Conservation (phyloP, 2,113 vertebrate genomes). For the Archocentrus centrarchus region DNA sequence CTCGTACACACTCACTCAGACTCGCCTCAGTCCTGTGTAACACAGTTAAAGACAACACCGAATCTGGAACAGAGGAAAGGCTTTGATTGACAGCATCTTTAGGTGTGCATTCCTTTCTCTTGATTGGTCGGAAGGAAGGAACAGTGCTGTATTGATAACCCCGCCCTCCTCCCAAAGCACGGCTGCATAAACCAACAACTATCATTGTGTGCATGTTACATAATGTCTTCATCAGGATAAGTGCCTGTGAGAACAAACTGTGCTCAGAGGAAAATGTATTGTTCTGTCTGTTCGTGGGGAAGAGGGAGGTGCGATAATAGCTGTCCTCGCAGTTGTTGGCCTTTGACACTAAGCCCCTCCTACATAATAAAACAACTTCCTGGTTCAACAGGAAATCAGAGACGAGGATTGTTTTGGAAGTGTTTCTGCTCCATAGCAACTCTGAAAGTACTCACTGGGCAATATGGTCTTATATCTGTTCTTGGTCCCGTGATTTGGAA, state of each 20-base stretch:
- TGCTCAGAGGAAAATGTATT: slow-evolving; percentile 39
- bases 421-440: slow-evolving; percentile 23
- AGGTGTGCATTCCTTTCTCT: slow-evolving; percentile 52
- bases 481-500: slow-evolving; percentile 94
- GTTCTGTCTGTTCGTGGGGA: slow-evolving; percentile 16
- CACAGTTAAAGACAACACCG: slow-evolving; percentile 1
- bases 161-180: slow-evolving; percentile 34
- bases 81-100: slow-evolving; percentile 54
- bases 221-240: slow-evolving; percentile 53
- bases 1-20: not conserved
- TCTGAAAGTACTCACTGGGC: slow-evolving; percentile 89
- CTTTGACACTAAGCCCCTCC: slow-evolving; percentile 39
- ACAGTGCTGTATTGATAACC: slow-evolving; percentile 24
- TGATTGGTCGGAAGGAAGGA: slow-evolving; percentile 72
- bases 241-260: slow-evolving; percentile 48
- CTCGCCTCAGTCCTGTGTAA: no score
- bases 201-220: slow-evolving; percentile 32
- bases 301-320: slow-evolving; percentile 36
- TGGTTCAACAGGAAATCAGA: slow-evolving; percentile 42
- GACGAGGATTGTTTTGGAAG: slow-evolving; percentile 6
- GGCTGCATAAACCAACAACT: not conserved
- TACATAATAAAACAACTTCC: slow-evolving; percentile 57
- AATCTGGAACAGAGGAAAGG: slow-evolving; percentile 32
- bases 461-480: slow-evolving; percentile 98
- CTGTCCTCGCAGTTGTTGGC: slow-evolving; percentile 36